Base-by-base conservation (phyloP, 2,888 invertebrate genomes). In the Pediacus dermestoides region DNA sequence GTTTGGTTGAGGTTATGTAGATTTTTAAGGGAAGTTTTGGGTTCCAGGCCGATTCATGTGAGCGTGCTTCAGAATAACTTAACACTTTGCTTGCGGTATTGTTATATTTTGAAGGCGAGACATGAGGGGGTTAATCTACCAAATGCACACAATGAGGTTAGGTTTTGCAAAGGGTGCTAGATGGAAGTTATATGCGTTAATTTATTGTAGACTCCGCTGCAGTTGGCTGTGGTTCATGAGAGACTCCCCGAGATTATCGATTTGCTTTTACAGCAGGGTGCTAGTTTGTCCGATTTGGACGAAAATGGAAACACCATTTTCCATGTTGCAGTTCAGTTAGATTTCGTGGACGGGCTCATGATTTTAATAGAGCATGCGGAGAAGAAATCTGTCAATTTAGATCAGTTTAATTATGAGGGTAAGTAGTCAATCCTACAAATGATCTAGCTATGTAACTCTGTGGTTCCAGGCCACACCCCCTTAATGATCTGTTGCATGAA, bases 381-480 rank as follows among this genome's bases (percentile, higher is more conserved):
- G 22, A 53, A 1, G 44, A 30, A 11, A 4, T 62, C 63, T 64
- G 0, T 64, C 4, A 44, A 45, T 40, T 39, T 63, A 15, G 46
- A 64, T 37, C 33, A 42, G 4, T 52, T 50, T 34, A 64, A 64
- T 45, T 59, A 58, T 36, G 61, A 62, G 44, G 64, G 62, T 62
- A 48, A 43, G 33, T 31, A 28, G 8, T 25, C n/a, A n/a, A n/a
- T n/a, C 10, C 2, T 21, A 22, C 15, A 15, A 27, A 27, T 8
- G 26, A 12, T 12, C 4, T 10, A 34, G 4, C 13, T 8, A 6
- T 18, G 4, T 18, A 18, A 25, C 6, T 25, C 16, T 10, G 14
- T 37, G n/a, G 39, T 50, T 47, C 12, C 28, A 76, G 76, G 76
- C 0, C 67, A 73, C 42, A 74, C 72, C 0, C 72, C 76, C 0